Base-by-base conservation (phyloP, 2,113 vertebrate genomes). In the Platysteira castanea region DNA sequence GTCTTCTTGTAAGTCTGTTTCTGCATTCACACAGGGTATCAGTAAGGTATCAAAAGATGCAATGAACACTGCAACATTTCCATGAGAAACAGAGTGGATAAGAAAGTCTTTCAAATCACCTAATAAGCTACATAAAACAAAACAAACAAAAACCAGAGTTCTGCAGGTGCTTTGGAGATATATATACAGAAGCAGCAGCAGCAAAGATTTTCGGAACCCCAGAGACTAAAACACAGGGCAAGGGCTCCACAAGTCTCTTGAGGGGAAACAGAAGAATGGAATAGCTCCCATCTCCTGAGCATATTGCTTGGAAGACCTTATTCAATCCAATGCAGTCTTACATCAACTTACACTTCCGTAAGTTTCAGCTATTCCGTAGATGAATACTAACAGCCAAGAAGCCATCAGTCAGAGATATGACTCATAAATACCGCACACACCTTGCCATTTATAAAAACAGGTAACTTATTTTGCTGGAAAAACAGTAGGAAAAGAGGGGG, bases 341-440 rank as follows among this genome's bases (percentile, higher is more conserved):
- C 15, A 54, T 22, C 78, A 84, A 46, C 0, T 0, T 42, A n/a
- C n/a, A n/a, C n/a, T 91, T 65, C 28, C 1, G 0, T 41, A 53
- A n/a, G 15, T 84, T 94, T 70, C 57, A 78, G 35, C 41, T 78
- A 42, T 50, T 78, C 9, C 20, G 15, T 6, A 31, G 27, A 69
- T 23, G 12, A 87, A 27, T 63, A 92, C 47, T 71, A 90, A 91
- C 33, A 87, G 39, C 6, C 30, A 87, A 91, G 67, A 22, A 74
- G 49, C 12, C 33, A 84, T 83, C 57, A 63, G 69, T 67, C 60
- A 67, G 9, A 70, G 41, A 65, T 27, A 68, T 7, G 63, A 88
- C 39, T 90, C 57, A 74, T 35, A 54, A 69, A 84, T 60, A 84
- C 4, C 24, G 74, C 27, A 79, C 30, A 69, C 31, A 87, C 15